These are phyloP conservation scores for Augochlorella aurata DNA, from an alignment of 2,888 invertebrate species.

Conservation along the genomic window DNA sequence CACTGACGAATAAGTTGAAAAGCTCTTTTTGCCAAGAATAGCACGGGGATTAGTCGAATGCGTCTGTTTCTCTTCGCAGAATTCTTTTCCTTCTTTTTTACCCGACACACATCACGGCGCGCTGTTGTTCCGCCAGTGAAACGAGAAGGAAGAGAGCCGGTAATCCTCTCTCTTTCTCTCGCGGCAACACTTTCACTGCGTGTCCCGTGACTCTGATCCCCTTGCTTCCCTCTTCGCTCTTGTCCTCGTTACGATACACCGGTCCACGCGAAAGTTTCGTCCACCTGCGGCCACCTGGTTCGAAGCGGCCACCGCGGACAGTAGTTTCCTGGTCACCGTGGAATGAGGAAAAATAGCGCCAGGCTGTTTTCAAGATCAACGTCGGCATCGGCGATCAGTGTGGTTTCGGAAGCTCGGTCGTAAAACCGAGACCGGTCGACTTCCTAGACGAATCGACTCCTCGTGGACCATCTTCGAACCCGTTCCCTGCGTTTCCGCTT, in stretches of 20 bases:
- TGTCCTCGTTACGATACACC: constrained; percentile 52
- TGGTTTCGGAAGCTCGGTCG: constrained; percentile 32
- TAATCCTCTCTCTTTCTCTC: constrained; percentile 60
- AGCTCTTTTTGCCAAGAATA: not conserved
- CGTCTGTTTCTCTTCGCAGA: constrained; percentile 2
- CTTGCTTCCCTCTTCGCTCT: constrained; percentile 49
- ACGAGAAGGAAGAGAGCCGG: constrained; percentile 59
- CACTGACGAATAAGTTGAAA: not conserved
- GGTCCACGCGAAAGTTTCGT: constrained; percentile 39
- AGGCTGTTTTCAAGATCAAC: constrained; percentile 61
- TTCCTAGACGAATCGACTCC: constrained; percentile 3
- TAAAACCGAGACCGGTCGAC: constrained; percentile 8
- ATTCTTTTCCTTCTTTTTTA: constrained; percentile 13
- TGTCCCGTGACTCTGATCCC: constrained; percentile 72
- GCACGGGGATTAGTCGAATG: not conserved
- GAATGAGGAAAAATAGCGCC: constrained; percentile 66
- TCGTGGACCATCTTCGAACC: not conserved
- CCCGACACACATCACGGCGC: constrained; percentile 13
- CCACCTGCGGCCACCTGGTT: not conserved
- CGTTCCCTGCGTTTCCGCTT: not conserved
- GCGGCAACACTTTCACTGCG: constrained; percentile 75
- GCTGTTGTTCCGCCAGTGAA: constrained; percentile 32
- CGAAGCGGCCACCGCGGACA: not conserved
- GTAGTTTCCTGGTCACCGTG: constrained; percentile 16
- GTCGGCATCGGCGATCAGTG: constrained; percentile 31